Percentiles rank a stretch among this genome's conserved stretches.
phyloP scores from a whole-genome alignment of 2,113 vertebrate species.

The Centropus unirufus region DNA sequence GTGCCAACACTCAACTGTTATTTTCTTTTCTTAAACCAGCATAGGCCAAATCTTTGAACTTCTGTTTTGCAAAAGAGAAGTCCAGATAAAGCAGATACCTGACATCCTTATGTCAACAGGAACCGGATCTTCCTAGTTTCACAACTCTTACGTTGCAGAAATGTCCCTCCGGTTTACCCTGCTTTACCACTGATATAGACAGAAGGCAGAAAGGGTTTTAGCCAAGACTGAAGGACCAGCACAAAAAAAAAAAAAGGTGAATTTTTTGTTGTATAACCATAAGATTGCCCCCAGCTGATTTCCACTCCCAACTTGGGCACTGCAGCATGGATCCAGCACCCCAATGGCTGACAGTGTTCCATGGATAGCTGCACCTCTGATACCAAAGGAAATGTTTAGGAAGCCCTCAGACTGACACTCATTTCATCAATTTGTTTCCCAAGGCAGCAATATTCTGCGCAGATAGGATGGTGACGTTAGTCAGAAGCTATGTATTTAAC shows the following conservation, averaged over 20 bases:
- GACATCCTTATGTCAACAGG: not conserved
- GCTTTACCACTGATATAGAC: rapidly evolving
- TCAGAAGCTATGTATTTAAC: not conserved
- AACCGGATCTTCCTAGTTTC: not conserved
- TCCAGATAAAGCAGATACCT: not conserved
- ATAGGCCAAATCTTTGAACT: not conserved
- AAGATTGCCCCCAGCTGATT: not conserved
- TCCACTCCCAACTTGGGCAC: not conserved
- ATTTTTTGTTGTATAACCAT: not conserved
- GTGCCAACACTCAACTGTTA: rapidly evolving
- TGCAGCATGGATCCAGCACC: not conserved
- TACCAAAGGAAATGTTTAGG: not conserved
- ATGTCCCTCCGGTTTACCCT: not conserved
- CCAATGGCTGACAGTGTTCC: not conserved
- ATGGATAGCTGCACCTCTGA: not conserved
- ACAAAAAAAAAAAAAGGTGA: not conserved
- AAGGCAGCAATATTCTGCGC: not conserved
- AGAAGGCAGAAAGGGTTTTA: not conserved
- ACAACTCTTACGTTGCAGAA: not conserved
- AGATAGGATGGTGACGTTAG: not conserved
- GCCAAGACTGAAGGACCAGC: not conserved
- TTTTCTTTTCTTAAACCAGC: not conserved
- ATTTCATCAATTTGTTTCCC: not conserved
- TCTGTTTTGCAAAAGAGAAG: not conserved
- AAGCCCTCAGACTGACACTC: not conserved